Evolutionary conservation across 2,888 invertebrate species (phyloP).

Genomic region (Tortricodes alternella): DNA sequence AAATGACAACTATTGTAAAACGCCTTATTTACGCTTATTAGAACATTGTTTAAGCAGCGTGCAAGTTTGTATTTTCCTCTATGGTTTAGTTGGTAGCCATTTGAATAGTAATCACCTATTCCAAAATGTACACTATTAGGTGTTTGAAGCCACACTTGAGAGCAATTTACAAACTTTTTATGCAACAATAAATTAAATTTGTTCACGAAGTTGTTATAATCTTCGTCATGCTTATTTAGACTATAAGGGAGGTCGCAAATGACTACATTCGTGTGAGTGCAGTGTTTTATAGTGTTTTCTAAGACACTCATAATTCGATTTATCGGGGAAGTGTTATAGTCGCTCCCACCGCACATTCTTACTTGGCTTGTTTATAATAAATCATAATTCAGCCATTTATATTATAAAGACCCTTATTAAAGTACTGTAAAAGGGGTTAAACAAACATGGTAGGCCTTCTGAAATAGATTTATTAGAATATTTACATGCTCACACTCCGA

Average conservation of each 20-base stretch:
- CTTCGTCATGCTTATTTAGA: constrained; percentile 7
- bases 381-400: too few species aligned
- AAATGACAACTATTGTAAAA: constrained; percentile 4
- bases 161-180: background rate
- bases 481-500: too few species aligned
- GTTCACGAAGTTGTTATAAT: constrained; percentile 27
- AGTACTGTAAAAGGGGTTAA: too few species aligned
- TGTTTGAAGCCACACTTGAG: background rate
- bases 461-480: too few species aligned
- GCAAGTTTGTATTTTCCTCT: constrained; percentile 1
- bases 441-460: too few species aligned
- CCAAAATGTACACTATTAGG: background rate
- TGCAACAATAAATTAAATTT: constrained; percentile 18
- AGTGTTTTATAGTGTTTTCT: background rate
- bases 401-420: too few species aligned
- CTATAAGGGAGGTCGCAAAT: constrained; percentile 23
- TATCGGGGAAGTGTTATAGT: background rate
- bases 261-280: constrained; percentile 9
- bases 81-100: background rate
- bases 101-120: background rate
- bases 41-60: background rate
- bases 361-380: too few species aligned
- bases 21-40: background rate
- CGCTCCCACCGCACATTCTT: background rate
- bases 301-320: background rate